Evolutionary conservation across 2,888 invertebrate genomes (phyloP).

Genomic region (Barypeithes pellucidus): DNA sequence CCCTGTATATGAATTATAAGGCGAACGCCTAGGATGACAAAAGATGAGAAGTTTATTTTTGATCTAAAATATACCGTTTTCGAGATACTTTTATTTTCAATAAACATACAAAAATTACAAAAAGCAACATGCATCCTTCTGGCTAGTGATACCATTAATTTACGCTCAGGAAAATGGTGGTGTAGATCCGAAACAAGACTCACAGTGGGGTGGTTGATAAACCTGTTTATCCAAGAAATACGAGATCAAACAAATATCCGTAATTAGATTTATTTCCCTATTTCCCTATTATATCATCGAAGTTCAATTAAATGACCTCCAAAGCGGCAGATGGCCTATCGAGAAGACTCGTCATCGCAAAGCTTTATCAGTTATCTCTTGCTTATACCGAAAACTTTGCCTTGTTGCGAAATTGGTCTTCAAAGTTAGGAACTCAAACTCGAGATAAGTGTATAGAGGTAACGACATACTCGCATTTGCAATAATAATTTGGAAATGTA

Average conservation of each 20-base stretch:
- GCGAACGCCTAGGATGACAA: no score
- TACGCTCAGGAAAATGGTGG: no score
- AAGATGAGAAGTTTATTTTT: no score
- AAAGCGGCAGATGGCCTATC: constrained; percentile 25
- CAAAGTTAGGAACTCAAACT: neutral
- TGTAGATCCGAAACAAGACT: neutral
- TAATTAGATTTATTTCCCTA: constrained; percentile 27
- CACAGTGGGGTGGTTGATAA: neutral
- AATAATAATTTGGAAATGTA: neutral
- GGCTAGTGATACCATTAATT: no score
- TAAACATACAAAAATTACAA: no score
- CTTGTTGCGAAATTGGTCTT: neutral
- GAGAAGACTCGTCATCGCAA: constrained; percentile 6
- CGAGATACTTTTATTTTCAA: no score
- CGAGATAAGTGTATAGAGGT: neutral
- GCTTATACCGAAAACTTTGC: constrained; percentile 3
- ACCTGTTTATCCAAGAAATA: neutral
- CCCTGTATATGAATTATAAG: no score
- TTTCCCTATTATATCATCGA: constrained; percentile 25
- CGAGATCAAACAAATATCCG: constrained; percentile 29
- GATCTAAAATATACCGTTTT: no score
- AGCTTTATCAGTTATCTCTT: constrained; percentile 19
- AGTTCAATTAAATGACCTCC: constrained; percentile 16
- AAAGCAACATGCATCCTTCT: no score
- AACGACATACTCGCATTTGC: neutral